A percentile compares a stretch with the other conserved stretches of the same genome.
These are phyloP conservation scores for Callorhinus ursinus DNA, from an alignment of 2,113 vertebrate species.

Conservation along the genomic window DNA sequence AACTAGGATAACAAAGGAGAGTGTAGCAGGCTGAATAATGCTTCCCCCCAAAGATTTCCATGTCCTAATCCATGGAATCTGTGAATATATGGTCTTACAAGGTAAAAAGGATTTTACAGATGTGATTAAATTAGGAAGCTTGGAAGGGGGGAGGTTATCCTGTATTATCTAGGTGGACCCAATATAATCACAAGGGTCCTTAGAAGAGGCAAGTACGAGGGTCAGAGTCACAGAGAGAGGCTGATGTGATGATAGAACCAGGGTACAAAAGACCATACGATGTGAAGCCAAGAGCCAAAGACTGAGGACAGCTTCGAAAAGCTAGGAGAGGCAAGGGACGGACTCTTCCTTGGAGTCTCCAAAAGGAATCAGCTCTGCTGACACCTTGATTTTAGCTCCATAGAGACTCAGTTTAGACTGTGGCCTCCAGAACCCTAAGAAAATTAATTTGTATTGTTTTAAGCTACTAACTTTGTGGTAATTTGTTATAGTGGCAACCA, in stretches of 20 bases:
- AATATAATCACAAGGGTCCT: neutral
- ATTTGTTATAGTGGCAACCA: neutral
- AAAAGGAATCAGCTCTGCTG: neutral
- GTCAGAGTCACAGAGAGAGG: neutral
- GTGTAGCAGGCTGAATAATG: neutral
- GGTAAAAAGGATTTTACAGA: neutral
- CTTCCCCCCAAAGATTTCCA: neutral
- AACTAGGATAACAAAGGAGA: constrained; percentile 3
- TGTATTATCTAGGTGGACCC: neutral
- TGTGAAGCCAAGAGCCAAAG: neutral
- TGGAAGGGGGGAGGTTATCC: neutral
- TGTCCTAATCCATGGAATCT: neutral
- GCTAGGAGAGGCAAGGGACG: accelerated
- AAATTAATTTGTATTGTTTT: neutral
- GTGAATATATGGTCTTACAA: neutral
- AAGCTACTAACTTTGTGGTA: neutral
- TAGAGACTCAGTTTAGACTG: neutral
- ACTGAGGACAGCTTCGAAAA: neutral
- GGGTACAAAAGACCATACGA: neutral
- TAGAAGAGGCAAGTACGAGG: neutral
- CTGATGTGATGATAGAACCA: too few relatives aligned
- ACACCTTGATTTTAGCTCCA: neutral
- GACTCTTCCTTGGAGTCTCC: neutral
- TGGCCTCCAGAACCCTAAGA: neutral
- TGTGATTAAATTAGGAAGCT: neutral